phyloP scores from a whole-genome alignment of 1,140 invertebrate species.

The Thalassaphorura encarpata region DNA sequence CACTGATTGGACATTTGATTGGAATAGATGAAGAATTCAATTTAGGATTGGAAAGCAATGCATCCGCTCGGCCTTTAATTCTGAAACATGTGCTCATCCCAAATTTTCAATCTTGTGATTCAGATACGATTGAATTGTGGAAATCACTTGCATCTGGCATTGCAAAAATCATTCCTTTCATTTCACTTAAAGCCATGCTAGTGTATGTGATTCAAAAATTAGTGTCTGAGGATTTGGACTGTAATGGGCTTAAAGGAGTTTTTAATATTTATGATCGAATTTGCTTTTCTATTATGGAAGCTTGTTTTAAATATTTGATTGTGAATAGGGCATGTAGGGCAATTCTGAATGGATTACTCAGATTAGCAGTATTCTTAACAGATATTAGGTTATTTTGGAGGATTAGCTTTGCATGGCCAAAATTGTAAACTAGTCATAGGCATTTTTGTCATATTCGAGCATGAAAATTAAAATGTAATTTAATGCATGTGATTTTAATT shows the following conservation, averaged over 20 bases:
- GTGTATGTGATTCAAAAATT: conserved; percentile 5
- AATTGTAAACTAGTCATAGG: too few relatives aligned
- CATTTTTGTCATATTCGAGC: too few relatives aligned
- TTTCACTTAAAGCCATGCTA: conserved; percentile 20
- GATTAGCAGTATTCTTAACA: conserved; percentile 1
- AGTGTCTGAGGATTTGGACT: neutral
- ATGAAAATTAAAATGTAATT: too few relatives aligned
- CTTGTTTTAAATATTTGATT: conserved; percentile 12
- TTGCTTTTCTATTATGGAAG: conserved; percentile 10
- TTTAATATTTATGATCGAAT: conserved; percentile 7
- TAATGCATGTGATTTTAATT: too few relatives aligned
- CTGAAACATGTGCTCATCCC: conserved; percentile 16
- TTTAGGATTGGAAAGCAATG: conserved; percentile 40
- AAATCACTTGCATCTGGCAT: conserved; percentile 18
- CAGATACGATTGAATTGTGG: conserved; percentile 18
- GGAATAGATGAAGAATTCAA: conserved; percentile 46
- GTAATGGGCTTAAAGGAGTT: neutral
- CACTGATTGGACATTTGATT: conserved; percentile 40
- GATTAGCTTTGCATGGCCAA: neutral
- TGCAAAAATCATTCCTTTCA: conserved; percentile 17
- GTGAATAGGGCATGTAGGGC: neutral
- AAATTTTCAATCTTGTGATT: conserved; percentile 5
- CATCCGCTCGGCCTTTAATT: neutral
- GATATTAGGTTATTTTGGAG: neutral
- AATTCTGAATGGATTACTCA: neutral